Base-by-base conservation (phyloP, 2,888 invertebrate species). In the Meiosimyza platycephala region DNA sequence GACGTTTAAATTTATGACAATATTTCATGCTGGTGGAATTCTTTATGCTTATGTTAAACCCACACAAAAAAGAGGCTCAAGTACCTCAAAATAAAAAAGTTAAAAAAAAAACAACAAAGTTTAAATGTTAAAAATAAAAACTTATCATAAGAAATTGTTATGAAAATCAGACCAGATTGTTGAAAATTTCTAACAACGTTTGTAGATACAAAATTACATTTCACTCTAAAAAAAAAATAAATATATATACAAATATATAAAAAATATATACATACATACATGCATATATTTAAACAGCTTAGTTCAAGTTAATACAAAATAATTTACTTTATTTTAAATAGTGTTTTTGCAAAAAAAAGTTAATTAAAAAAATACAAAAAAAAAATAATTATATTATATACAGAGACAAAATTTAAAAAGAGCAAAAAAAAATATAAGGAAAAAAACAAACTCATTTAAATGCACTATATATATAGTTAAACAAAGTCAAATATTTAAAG, bases 161-260 rank as follows among this genome's bases (percentile, higher is more conserved):
- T 51, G n/a, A 16, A 63, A 62, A 72, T 51, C 67, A 22, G 73
- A 75, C 72, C 71, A 73, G 65, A 62, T 73, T 73, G 73, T 73
- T 73, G 54, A 73, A 72, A 62, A 40, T 65, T 59, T 67, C 33
- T 51, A 64, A 74, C 12, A n/a, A 64, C 59, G 64, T 70, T 67
- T 48, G 63, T 73, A 48, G 63, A 75, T 62, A 66, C 47, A 71
- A 67, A 54, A 59, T 33, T 18, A 71, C 12, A 60, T 60, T 54
- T 59, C 71, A 75, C 74, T 76, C 74, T 74, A 72, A n/a, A 72
- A 52, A 55, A 55, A 28, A 57, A 33, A 12, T 69, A 33, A 28
- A 57, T 18, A 72, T 50, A 63, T 28, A 62, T 22, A 64, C 13
- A 68, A 50, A 33, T 28, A 68, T 67, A 54, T 28, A 48, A 69